These are phyloP conservation scores for Teinopalpus imperialis DNA, from an alignment of 2,888 invertebrate species.

Conservation along the genomic window DNA sequence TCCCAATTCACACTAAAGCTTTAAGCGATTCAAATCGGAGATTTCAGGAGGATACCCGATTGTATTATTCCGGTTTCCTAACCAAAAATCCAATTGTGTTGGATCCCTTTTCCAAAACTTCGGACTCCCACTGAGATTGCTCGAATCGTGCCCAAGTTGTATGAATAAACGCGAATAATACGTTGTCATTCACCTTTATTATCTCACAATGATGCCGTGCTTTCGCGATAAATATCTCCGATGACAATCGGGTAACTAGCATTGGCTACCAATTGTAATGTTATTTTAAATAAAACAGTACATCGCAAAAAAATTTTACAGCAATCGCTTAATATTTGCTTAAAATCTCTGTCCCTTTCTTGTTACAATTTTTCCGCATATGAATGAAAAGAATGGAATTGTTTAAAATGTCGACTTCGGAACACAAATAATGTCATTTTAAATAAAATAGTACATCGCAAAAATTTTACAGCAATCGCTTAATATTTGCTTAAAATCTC, in stretches of 20 bases:
- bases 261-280: conserved; percentile 43
- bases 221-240: conserved; percentile 77
- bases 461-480: conserved; percentile 39
- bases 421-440: conserved; percentile 22
- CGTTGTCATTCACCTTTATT: conserved; percentile 80
- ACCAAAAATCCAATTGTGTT: conserved; percentile 81
- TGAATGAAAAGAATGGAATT: not conserved
- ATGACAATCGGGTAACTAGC: conserved; percentile 64
- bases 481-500: conserved; percentile 12
- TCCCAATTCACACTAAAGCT: conserved; percentile 71
- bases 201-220: conserved; percentile 79
- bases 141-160: conserved; percentile 61
- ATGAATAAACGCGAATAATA: conserved; percentile 79
- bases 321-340: conserved; percentile 18
- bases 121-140: conserved; percentile 76
- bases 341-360: conserved; percentile 5
- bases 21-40: conserved; percentile 79
- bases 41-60: conserved; percentile 78
- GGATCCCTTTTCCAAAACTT: conserved; percentile 72
- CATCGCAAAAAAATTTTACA: conserved; percentile 50
- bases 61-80: conserved; percentile 81
- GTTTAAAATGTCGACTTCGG: not conserved
- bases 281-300: conserved; percentile 68
- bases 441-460: conserved; percentile 56
- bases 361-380: not conserved